Percentiles rank a stretch among this genome's conserved stretches.
Conservation (phyloP, 2,113 vertebrate species). For the Tachysurus vachellii region DNA sequence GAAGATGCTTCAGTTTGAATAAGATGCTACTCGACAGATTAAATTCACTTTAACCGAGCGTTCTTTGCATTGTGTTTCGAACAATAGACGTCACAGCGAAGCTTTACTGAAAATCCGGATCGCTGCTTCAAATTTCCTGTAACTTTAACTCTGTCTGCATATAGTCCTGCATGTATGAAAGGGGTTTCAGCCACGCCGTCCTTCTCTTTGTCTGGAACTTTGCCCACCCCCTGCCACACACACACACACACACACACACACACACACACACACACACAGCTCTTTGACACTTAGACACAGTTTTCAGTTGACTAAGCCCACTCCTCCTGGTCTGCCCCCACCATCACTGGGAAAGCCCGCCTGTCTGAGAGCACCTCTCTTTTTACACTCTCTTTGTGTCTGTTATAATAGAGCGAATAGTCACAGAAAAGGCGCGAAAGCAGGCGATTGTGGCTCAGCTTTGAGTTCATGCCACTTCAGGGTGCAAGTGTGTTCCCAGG, state of each 20-base stretch:
- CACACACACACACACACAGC: conserved; percentile 16
- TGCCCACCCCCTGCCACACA: neutral
- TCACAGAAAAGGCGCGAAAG: conserved; percentile 46
- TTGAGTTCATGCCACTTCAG: neutral
- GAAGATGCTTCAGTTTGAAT: too few species aligned
- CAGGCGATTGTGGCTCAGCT: conserved; percentile 5
- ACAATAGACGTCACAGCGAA: too few species aligned
- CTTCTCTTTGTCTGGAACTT: neutral
- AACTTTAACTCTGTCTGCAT: neutral
- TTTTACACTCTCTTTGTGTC: conserved; percentile 31
- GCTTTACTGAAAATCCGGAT: neutral
- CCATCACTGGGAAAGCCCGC: conserved; percentile 34
- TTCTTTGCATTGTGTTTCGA: too few species aligned
- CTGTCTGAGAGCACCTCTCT: conserved; percentile 51
- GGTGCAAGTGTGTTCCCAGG: neutral
- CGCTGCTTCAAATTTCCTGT: neutral
- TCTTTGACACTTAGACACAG: conserved; percentile 33
- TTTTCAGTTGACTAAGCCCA: conserved; percentile 34
- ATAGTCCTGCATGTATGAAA: neutral
- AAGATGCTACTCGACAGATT: too few species aligned
- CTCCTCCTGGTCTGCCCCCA: conserved; percentile 10
- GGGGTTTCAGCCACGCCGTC: neutral
- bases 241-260: neutral
- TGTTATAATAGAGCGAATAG: conserved; percentile 36
- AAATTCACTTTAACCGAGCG: too few species aligned